These are phyloP conservation scores for Petrocephalus sullivani DNA, from an alignment of 2,797 vertebrate species.

Conservation along the genomic window DNA sequence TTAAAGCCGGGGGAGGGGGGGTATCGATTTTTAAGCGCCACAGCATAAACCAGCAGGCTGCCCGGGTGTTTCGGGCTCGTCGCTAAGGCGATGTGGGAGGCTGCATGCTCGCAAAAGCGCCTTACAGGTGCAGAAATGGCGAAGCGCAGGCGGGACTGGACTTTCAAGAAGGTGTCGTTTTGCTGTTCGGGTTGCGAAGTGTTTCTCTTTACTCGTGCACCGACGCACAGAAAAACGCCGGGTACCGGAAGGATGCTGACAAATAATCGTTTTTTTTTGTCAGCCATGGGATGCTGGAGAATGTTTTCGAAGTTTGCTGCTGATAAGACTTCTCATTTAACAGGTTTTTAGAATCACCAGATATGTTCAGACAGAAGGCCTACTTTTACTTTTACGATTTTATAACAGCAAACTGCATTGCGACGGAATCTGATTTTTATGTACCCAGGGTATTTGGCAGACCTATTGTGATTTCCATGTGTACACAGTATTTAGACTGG, in stretches of 20 bases:
- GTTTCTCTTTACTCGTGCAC: slow-evolving; percentile 28
- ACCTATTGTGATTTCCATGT: background rate
- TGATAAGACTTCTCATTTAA: slow-evolving; percentile 1
- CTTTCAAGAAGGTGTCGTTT: slow-evolving; percentile 45
- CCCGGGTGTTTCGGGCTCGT: slow-evolving; percentile 17
- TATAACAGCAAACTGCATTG: slow-evolving; percentile 17
- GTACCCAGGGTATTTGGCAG: background rate
- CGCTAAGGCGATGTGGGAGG: slow-evolving; percentile 42
- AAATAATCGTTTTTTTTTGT: slow-evolving; percentile 14
- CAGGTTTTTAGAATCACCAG: slow-evolving; percentile 1
- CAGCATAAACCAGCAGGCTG: slow-evolving; percentile 21
- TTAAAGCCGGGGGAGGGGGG: background rate
- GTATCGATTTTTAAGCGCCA: slow-evolving; percentile 23
- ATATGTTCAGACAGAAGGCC: slow-evolving; percentile 14
- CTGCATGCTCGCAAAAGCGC: slow-evolving; percentile 42
- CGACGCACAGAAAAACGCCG: slow-evolving; percentile 17
- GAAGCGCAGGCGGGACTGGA: slow-evolving; percentile 46
- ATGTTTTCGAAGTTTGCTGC: slow-evolving; percentile 37
- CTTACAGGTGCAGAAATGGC: slow-evolving; percentile 69
- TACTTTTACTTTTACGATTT: slow-evolving; percentile 13
- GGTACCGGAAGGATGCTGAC: slow-evolving; percentile 19
- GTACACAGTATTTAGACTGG: background rate
- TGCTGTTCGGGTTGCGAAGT: slow-evolving; percentile 23
- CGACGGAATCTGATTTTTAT: slow-evolving; percentile 15
- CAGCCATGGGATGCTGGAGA: slow-evolving; percentile 23